Percentiles rank a stretch among this genome's conserved stretches.
phyloP scores from a whole-genome alignment of 2,113 vertebrate genomes.

The Pardalotus punctatus region DNA sequence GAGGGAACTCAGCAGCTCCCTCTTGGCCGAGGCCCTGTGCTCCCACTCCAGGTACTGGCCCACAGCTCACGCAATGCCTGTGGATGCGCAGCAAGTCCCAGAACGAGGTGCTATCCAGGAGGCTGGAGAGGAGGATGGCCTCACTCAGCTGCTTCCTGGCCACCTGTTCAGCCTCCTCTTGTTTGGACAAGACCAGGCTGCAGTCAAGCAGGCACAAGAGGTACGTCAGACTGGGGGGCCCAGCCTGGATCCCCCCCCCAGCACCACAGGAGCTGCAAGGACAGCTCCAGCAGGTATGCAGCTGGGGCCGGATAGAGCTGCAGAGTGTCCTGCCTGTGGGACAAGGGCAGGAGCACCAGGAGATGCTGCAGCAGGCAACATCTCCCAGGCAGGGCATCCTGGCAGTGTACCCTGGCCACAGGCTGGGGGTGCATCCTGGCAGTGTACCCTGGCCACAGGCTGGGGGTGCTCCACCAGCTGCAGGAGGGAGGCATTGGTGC shows the following conservation, averaged over 20 bases:
- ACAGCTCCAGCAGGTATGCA: constrained; percentile 75
- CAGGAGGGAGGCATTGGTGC: constrained; percentile 77
- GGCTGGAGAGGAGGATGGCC: constrained; percentile 87
- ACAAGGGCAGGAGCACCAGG: constrained; percentile 79
- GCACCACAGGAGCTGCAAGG: constrained; percentile 78
- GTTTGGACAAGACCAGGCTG: constrained; percentile 77
- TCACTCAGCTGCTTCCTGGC: constrained; percentile 80
- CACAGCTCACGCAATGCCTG: constrained; percentile 80
- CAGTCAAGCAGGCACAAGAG: constrained; percentile 82
- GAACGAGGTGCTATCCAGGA: constrained; percentile 85
- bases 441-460: constrained; percentile 70
- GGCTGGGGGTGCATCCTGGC: constrained; percentile 62
- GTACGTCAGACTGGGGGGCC: constrained; percentile 74
- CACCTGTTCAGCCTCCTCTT: constrained; percentile 69
- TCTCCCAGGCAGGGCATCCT: constrained; percentile 34
- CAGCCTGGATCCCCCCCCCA: constrained; percentile 75
- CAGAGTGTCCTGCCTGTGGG: constrained; percentile 73
- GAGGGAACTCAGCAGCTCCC: constrained; percentile 87
- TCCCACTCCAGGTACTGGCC: constrained; percentile 79
- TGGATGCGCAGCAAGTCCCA: constrained; percentile 79
- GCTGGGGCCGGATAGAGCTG: constrained; percentile 79
- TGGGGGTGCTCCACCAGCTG: constrained; percentile 52
- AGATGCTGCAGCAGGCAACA: constrained; percentile 83
- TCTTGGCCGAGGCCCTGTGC: constrained; percentile 71
- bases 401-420: constrained; percentile 70